Evolutionary conservation across 2,113 vertebrate species (phyloP).

Genomic region (Hippocampus comes): DNA sequence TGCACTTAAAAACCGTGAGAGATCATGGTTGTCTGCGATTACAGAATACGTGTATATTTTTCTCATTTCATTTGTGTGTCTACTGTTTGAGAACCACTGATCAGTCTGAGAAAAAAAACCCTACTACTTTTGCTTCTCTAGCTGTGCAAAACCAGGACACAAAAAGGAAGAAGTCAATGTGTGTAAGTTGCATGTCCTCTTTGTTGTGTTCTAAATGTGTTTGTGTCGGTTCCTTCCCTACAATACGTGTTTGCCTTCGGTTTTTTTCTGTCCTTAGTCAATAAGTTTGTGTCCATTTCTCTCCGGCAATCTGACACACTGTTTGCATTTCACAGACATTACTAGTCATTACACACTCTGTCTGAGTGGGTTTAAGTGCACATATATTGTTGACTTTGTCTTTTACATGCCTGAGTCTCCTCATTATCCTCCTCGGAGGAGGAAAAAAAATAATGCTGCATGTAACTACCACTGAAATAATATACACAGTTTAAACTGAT

Average conservation of each 20-base stretch:
- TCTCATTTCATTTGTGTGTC: neutral
- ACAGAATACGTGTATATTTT: neutral
- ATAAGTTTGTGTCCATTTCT: slow-evolving; percentile 6
- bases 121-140: neutral
- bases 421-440: neutral
- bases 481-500: neutral
- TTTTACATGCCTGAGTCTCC: neutral
- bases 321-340: slow-evolving; percentile 63
- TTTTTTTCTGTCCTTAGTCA: neutral
- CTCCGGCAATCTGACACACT: slow-evolving; percentile 6
- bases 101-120: neutral
- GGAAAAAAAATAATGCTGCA: too few relatives aligned
- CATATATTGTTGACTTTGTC: slow-evolving; percentile 7
- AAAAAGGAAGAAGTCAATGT: neutral
- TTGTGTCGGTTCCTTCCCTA: neutral
- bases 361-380: neutral
- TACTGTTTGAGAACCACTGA: neutral
- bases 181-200: neutral
- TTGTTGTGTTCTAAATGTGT: slow-evolving; percentile 4
- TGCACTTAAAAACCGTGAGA: too few relatives aligned
- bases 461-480: neutral
- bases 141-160: neutral
- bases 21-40: neutral
- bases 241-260: neutral
- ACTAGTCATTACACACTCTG: neutral